These are phyloP conservation scores for Centropristis striata DNA, from an alignment of 2,113 vertebrate species.

Conservation along the genomic window DNA sequence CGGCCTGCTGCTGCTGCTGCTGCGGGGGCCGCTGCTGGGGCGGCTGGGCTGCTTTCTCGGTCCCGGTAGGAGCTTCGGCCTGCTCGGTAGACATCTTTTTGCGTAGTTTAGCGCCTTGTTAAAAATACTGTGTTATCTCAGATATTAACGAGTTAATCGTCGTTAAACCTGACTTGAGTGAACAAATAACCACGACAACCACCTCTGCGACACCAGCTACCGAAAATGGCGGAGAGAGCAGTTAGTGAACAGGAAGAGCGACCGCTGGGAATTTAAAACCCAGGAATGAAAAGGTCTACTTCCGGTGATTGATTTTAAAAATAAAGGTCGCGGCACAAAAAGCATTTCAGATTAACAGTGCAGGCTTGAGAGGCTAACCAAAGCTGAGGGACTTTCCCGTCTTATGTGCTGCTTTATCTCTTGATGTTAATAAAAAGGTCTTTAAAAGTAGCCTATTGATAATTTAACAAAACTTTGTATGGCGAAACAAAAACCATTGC, in stretches of 20 bases:
- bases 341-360: constrained; percentile 41
- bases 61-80: constrained; percentile 39
- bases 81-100: constrained; percentile 82
- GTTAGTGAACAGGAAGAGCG: not conserved
- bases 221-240: constrained; percentile 70
- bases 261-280: constrained; percentile 23
- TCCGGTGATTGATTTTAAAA: constrained; percentile 45
- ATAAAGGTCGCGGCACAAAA: not conserved
- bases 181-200: not conserved
- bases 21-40: constrained; percentile 22
- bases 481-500: no score
- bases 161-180: not conserved
- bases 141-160: not conserved
- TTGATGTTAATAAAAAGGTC: no score
- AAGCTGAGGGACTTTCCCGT: no score
- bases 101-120: not conserved
- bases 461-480: no score
- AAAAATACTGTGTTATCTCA: not conserved
- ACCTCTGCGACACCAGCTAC: constrained; percentile 2
- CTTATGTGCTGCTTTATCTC: no score
- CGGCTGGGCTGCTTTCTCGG: constrained; percentile 62
- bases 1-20: constrained; percentile 43
- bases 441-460: no score
- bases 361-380: no score
- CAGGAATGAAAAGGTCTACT: not conserved